Conservation (phyloP, 2,797 vertebrate genomes). For the Acanthurus leucopareius region DNA sequence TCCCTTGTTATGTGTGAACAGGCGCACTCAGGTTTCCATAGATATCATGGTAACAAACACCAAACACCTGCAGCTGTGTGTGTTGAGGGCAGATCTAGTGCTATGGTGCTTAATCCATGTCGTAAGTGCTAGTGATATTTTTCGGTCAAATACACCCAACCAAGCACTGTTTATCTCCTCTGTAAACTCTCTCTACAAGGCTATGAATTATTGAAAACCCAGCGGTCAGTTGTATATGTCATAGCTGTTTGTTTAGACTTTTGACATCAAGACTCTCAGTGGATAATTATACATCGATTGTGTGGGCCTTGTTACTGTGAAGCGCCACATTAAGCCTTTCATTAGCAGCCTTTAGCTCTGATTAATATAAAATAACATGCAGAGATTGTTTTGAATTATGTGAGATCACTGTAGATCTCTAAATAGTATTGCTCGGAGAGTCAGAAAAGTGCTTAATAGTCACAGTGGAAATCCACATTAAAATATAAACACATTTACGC, state of each 20-base stretch:
- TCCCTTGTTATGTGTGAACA: conserved; percentile 54
- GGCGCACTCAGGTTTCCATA: conserved; percentile 24
- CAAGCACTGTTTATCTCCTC: conserved; percentile 26
- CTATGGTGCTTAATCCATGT: conserved; percentile 21
- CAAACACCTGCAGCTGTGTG: conserved; percentile 20
- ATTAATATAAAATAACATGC: conserved; percentile 33
- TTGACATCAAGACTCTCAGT: conserved; percentile 39
- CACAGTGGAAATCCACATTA: conserved; percentile 15
- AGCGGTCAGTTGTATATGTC: conserved; percentile 35
- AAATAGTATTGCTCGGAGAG: neutral
- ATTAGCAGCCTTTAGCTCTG: conserved; percentile 12
- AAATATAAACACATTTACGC: neutral
- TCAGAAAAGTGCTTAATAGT: conserved; percentile 13
- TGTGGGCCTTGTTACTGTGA: conserved; percentile 39
- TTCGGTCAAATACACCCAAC: conserved; percentile 42
- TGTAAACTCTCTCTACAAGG: conserved; percentile 38
- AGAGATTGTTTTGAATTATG: conserved; percentile 1
- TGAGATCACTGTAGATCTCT: conserved; percentile 21
- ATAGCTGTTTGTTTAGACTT: conserved; percentile 44
- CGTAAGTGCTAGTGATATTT: conserved; percentile 55
- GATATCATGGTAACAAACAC: conserved; percentile 31
- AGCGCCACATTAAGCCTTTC: conserved; percentile 46
- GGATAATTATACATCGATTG: conserved; percentile 20
- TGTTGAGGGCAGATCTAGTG: conserved; percentile 7
- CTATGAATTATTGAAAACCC: conserved; percentile 56